Evolutionary conservation across 2,797 vertebrate species (phyloP).

Genomic region (Notolabrus celidotus): DNA sequence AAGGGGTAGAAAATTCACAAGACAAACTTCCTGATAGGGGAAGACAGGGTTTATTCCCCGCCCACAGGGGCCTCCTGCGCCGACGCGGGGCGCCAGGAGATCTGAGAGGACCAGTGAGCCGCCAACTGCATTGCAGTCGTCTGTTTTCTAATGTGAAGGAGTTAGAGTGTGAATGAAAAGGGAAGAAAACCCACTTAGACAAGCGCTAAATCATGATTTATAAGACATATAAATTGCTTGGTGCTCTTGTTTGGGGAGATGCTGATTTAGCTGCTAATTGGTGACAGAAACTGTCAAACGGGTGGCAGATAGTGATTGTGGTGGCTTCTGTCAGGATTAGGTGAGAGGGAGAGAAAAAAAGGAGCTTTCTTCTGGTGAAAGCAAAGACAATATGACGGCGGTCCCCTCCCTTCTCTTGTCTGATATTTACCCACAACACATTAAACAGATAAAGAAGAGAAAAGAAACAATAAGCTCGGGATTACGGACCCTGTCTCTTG

Average conservation of each 20-base stretch:
- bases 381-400: conserved; percentile 88
- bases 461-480: conserved; percentile 88
- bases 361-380: conserved; percentile 91
- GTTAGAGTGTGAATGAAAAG: conserved; percentile 66
- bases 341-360: conserved; percentile 86
- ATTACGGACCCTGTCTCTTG: conserved; percentile 82
- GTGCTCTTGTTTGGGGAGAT: conserved; percentile 93
- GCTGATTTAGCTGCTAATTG: conserved; percentile 99
- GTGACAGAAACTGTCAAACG: conserved; percentile 99
- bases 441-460: conserved; percentile 94
- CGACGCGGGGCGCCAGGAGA: conserved; percentile 50
- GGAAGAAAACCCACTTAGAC: conserved; percentile 84
- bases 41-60: conserved; percentile 89
- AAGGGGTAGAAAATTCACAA: conserved; percentile 88
- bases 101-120: conserved; percentile 77
- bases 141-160: conserved; percentile 86
- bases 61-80: conserved; percentile 86
- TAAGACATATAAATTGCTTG: conserved; percentile 86
- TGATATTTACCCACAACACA: conserved; percentile 95
- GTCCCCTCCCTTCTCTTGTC: conserved; percentile 83
- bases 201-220: conserved; percentile 79
- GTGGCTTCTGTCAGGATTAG: conserved; percentile 94
- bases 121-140: conserved; percentile 86
- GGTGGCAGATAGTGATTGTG: conserved; percentile 94
- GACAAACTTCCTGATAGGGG: conserved; percentile 92